These are phyloP conservation scores for Amphiprion ocellaris DNA, from an alignment of 2,113 vertebrate species.

Conservation along the genomic window DNA sequence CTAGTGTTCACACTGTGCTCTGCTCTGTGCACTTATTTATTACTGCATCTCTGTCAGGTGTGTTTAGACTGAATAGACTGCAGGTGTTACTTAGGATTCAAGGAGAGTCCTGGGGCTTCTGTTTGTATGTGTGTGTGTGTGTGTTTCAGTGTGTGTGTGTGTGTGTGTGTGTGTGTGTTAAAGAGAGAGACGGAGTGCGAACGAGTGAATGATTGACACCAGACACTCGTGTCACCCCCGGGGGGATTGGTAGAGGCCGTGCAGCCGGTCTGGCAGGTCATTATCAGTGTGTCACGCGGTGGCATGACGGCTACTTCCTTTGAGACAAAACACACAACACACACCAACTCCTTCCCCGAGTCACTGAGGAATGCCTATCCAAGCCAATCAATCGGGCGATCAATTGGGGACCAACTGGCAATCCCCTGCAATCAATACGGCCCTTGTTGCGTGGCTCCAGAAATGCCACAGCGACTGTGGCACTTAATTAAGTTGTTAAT, in stretches of 20 bases:
- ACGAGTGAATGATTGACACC: constrained; percentile 72
- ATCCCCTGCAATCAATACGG: constrained; percentile 84
- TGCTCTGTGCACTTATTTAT: constrained; percentile 13
- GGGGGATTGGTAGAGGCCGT: constrained; percentile 53
- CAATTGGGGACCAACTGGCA: constrained; percentile 84
- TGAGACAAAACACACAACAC: constrained; percentile 71
- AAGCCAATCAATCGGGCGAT: constrained; percentile 84
- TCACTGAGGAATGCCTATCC: constrained; percentile 82
- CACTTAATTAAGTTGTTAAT: constrained; percentile 90
- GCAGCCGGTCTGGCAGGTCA: constrained; percentile 79
- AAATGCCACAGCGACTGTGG: constrained; percentile 82
- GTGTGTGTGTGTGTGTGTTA: constrained; percentile 1
- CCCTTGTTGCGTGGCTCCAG: constrained; percentile 81
- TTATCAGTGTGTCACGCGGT: constrained; percentile 82
- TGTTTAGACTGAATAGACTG: constrained; percentile 58
- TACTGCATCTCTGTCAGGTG: constrained; percentile 49
- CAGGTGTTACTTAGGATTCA: constrained; percentile 63
- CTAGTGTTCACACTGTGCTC: background rate
- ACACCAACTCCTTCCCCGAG: constrained; percentile 55
- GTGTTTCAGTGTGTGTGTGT: constrained; percentile 4
- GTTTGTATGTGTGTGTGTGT: constrained; percentile 1
- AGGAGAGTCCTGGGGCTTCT: constrained; percentile 19
- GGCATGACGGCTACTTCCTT: constrained; percentile 73
- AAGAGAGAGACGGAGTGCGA: constrained; percentile 28
- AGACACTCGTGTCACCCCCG: constrained; percentile 65